Base-by-base conservation (phyloP, 2,113 vertebrate species). In the Protobothrops mucrosquamatus region DNA sequence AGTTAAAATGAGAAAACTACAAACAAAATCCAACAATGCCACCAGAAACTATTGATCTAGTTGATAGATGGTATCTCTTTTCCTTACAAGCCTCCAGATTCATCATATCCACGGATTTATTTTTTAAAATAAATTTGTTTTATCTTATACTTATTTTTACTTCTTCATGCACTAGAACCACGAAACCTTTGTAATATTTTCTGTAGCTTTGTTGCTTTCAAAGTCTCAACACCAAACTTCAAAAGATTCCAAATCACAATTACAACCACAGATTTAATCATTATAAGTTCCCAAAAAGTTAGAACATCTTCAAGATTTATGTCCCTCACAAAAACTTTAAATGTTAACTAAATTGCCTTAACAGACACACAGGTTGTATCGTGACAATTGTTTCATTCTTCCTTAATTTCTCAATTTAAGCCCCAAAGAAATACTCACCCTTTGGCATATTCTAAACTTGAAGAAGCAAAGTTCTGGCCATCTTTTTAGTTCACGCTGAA, bases 371-470 rank as follows among this genome's bases (percentile, higher is more conserved):
- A 34, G 89, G 57, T 54, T 93, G 88, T 93, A 18, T 18, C 90
- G 55, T 39, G 24, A 12, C 3, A 90, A 29, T 86, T 12, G 8
- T 91, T 46, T 26, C 0, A 81, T 87, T 93, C 69, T 85, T 92
- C 6, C 34, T 93, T 90, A 95, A 93, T 8, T 23, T 94, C 93
- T 95, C 94, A 91, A 91, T 90, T 87, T 91, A 57, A 81, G 74
- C 74, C 86, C 92, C 59, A 95, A 43, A 46, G 1, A 94, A 94
- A 95, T 96, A 96, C 97, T 98, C 97, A 98, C 98, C 97, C 97
- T 95, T 87, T 64, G 87, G 87, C 88, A 87, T 94, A 93, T 95
- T 96, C 93, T 93, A 96, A 94, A 95, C 90, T 61, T 93, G 87
- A 92, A 81, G 54, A 7, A 90, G 26, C 56, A 87, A 43, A 89